These are phyloP conservation scores for Oscheius sp. DNA, from an alignment of 2,888 invertebrate genomes.

Conservation along the genomic window DNA sequence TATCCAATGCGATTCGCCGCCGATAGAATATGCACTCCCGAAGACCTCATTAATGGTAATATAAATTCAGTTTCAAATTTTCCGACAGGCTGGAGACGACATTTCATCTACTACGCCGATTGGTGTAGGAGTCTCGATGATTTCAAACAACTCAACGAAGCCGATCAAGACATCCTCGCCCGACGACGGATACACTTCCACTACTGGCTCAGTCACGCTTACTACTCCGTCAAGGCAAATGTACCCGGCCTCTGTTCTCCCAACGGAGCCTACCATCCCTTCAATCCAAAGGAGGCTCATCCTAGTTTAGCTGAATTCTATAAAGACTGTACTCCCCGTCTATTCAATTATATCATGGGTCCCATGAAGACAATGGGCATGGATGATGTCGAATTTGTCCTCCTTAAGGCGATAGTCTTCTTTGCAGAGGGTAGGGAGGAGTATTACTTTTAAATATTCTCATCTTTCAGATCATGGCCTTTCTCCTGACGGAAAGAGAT, in stretches of 20 bases:
- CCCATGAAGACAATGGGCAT: slow-evolving; percentile 47
- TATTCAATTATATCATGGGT: slow-evolving; percentile 45
- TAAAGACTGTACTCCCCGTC: slow-evolving; percentile 50
- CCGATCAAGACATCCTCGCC: slow-evolving; percentile 46
- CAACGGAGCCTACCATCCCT: slow-evolving; percentile 53
- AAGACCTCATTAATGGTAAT: slow-evolving; percentile 48
- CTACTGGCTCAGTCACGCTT: slow-evolving; percentile 52
- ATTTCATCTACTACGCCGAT: slow-evolving; percentile 40
- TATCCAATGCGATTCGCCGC: slow-evolving; percentile 51
- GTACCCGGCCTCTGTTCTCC: slow-evolving; percentile 49
- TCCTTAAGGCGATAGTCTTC: slow-evolving; percentile 49
- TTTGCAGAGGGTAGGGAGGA: slow-evolving; percentile 44
- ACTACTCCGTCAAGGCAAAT: slow-evolving; percentile 43
- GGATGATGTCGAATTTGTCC: slow-evolving; percentile 52
- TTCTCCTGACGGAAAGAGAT: slow-evolving; percentile 33
- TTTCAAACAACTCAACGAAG: slow-evolving; percentile 35
- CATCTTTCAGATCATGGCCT: slow-evolving; percentile 45
- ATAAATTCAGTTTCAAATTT: background rate
- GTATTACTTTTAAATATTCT: background rate
- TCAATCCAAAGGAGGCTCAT: slow-evolving; percentile 35
- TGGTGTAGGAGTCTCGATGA: slow-evolving; percentile 52
- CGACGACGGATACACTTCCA: slow-evolving; percentile 44
- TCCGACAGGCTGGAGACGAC: slow-evolving; percentile 48
- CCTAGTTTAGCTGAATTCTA: slow-evolving; percentile 49
- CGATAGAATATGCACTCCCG: slow-evolving; percentile 37